phyloP scores from a whole-genome alignment of 1,140 invertebrate genomes.

The Mylabris phalerata region DNA sequence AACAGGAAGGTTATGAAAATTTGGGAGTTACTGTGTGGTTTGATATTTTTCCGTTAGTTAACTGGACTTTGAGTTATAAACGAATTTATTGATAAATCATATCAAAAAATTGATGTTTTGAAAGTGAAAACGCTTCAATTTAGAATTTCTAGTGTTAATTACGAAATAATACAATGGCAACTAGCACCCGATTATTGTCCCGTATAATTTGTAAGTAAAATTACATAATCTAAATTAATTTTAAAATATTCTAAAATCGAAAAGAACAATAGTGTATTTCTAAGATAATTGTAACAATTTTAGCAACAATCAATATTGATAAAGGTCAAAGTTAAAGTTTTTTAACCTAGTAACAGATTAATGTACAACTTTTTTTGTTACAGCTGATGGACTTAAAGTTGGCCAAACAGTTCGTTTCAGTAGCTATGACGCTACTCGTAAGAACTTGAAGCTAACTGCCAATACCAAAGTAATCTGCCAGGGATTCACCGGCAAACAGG shows the following conservation, averaged over 20 bases:
- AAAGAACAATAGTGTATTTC: background rate
- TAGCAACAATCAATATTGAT: background rate
- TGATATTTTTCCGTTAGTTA: no score
- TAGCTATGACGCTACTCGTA: constrained; percentile 68
- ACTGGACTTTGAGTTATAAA: no score
- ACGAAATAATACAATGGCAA: constrained; percentile 18
- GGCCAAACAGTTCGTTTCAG: constrained; percentile 49
- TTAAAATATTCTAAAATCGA: background rate
- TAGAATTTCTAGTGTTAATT: no score
- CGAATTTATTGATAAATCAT: no score
- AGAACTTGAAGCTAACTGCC: constrained; percentile 46
- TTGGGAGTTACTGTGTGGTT: no score
- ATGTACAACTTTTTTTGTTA: background rate
- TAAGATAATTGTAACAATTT: constrained; percentile 2
- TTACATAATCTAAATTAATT: constrained; percentile 25
- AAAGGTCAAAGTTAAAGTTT: no score
- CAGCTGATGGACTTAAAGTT: constrained; percentile 38
- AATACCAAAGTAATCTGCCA: constrained; percentile 96
- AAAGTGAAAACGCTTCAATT: no score
- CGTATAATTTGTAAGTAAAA: constrained; percentile 24
- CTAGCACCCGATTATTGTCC: constrained; percentile 23
- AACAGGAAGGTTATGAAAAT: no score
- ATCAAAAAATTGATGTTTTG: no score
- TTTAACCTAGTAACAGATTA: no score
- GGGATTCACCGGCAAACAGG: constrained; percentile 86